Evolutionary conservation across 2,888 invertebrate species (phyloP), one percentile per base, ranked within the genome.

Genomic region (Drosophila diplacantha): DNA sequence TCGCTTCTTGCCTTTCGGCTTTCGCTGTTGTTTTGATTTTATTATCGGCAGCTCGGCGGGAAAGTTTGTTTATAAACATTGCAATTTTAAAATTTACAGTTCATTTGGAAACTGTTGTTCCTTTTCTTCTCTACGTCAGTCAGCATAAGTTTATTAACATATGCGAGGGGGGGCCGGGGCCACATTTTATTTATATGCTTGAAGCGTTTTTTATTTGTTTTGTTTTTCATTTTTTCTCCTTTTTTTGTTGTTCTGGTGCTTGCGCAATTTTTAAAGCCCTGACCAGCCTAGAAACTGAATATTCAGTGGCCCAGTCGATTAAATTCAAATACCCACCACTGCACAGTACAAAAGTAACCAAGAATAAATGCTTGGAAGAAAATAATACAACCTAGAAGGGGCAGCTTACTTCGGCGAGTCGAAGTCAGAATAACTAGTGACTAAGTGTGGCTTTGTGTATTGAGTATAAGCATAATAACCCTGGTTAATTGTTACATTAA

Each of bases 21-120:
- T 41, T 63, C 55, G 69, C 53, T 64, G 61, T 64, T 58, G 61
- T 52, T 55, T 62, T 53, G 60, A 53, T 78, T 81, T 81, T 73
- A 79, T 77, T 74, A 77, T 83, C 73, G 64, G 59, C 73, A 58
- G 38, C 46, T 61, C 51, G 71, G 50, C 66, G 55, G 65, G 65
- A 60, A 63, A 83, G 81, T 76, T 81, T 81, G 81, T 81, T 81
- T 81, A 82, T 83, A 81, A 81, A 83, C 82, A 80, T 83, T 83
- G 81, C 80, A 82, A 83, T 82, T 81, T 80, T 77, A 39, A 71
- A 80, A 77, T 83, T 74, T 83, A 79, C 82, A 65, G 70, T 72
- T 74, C 60, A 64, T 73, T 75, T 74, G 59, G 55, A 61, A 58
- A 59, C 47, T 41, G 64, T 60, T 60, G 44, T 57, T 44, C 44